Evolutionary conservation across 2,888 invertebrate genomes (phyloP).

Genomic region (Azorinus chamasolen): DNA sequence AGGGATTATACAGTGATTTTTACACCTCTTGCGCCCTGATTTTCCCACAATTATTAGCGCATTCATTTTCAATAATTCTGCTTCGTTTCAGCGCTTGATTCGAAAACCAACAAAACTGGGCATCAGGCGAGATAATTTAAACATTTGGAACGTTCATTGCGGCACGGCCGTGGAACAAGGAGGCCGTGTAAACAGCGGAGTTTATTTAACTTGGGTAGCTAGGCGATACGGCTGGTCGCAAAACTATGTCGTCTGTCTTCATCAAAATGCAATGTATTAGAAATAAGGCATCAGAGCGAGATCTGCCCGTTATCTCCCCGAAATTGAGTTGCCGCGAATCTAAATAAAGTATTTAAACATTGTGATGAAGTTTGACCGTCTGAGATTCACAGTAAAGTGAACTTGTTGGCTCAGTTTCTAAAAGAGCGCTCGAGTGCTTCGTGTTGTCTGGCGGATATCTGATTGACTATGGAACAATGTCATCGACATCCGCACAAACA

Average conservation of each 20-base stretch:
- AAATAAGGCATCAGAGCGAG: conserved; percentile 47
- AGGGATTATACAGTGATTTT: too few species aligned
- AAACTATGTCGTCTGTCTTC: conserved; percentile 64
- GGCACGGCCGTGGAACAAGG: too few species aligned
- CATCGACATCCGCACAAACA: too few species aligned
- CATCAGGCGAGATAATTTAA: conserved; percentile 31
- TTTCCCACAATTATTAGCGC: conserved; percentile 67
- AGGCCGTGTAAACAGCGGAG: conserved; percentile 25
- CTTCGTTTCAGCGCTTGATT: conserved; percentile 54
- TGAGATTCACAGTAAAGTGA: conserved; percentile 47
- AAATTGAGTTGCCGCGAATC: conserved; percentile 59
- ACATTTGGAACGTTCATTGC: too few species aligned
- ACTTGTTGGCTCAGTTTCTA: conserved; percentile 7
- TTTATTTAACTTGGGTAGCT: conserved; percentile 65
- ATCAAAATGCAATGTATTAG: conserved; percentile 62
- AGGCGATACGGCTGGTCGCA: conserved; percentile 49
- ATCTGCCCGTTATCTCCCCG: conserved; percentile 65
- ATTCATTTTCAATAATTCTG: conserved; percentile 63
- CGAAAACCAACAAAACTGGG: conserved; percentile 62
- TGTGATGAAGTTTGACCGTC: conserved; percentile 61
- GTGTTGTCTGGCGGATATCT: neutral
- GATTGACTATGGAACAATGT: conserved; percentile 28
- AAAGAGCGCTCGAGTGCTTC: conserved; percentile 12
- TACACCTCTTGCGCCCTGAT: neutral
- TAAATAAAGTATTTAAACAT: conserved; percentile 64